Percentiles rank a stretch among this genome's conserved stretches.
Conservation (phyloP, 2,888 invertebrate species). For the Cryptus viduatorius region DNA sequence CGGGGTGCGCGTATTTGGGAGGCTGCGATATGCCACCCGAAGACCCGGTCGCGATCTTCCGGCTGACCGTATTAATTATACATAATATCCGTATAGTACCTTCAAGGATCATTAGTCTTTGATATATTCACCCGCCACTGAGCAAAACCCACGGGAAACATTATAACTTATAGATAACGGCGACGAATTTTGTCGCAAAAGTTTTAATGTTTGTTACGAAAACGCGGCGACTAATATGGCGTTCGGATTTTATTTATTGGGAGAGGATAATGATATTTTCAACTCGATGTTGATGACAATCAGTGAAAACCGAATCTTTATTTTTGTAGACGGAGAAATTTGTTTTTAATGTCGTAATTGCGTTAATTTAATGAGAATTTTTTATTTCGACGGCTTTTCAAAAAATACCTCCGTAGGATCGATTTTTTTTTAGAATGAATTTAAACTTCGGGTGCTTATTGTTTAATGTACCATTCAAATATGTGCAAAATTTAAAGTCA, state of each 20-base stretch:
- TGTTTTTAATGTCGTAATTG: constrained; percentile 49
- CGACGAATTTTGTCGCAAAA: constrained; percentile 37
- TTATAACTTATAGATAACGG: constrained; percentile 21
- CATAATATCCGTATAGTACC: constrained; percentile 11
- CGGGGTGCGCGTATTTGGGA: not conserved
- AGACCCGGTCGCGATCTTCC: constrained; percentile 17
- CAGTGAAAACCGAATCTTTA: constrained; percentile 47
- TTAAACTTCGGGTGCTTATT: too few relatives aligned
- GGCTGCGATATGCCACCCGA: constrained; percentile 22
- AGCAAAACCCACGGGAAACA: constrained; percentile 43
- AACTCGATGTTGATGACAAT: constrained; percentile 41
- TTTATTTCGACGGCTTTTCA: too few relatives aligned
- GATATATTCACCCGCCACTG: constrained; percentile 39
- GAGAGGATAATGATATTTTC: constrained; percentile 51
- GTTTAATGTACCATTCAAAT: too few relatives aligned
- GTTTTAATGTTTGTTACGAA: constrained; percentile 43
- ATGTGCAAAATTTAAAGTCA: too few relatives aligned
- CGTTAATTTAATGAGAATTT: constrained; percentile 27
- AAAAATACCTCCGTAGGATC: too few relatives aligned
- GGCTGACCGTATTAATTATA: constrained; percentile 41
- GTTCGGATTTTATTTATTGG: not conserved
- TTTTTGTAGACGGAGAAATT: constrained; percentile 41
- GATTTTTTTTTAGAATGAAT: too few relatives aligned
- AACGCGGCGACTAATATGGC: not conserved
- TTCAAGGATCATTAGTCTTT: constrained; percentile 55